Conservation (phyloP, 2,888 invertebrate genomes). For the Orgyia antiqua region DNA sequence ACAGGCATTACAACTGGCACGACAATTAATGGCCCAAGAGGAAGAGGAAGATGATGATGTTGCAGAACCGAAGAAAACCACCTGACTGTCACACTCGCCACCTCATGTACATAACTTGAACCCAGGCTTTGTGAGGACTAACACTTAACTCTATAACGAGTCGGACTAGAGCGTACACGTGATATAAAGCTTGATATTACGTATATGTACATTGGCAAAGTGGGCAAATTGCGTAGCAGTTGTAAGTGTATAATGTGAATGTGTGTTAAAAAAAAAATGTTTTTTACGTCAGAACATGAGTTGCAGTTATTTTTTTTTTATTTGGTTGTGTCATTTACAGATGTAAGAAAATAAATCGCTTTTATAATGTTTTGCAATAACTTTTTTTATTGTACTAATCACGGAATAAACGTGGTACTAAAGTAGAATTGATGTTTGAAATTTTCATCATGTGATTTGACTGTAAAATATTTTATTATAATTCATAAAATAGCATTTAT, state of each 20-base stretch:
- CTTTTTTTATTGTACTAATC: no score
- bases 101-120: slow-evolving; percentile 31
- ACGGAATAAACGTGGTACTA: no score
- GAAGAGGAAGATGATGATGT: slow-evolving; percentile 89
- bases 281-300: no score
- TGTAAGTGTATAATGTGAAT: slow-evolving; percentile 5
- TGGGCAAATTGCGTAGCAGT: slow-evolving; percentile 1
- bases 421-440: no score
- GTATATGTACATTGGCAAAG: no score
- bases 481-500: no score
- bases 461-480: no score
- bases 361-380: no score
- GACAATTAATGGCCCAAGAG: slow-evolving; percentile 93
- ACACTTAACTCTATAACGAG: slow-evolving; percentile 6
- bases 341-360: no score
- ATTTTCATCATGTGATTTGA: no score
- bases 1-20: slow-evolving; percentile 93
- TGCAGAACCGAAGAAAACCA: slow-evolving; percentile 27
- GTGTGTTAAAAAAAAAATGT: slow-evolving; percentile 4
- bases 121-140: slow-evolving; percentile 23
- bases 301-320: no score
- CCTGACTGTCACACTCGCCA: slow-evolving; percentile 46
- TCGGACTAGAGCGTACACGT: slow-evolving; percentile 3
- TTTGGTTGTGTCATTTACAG: no score
- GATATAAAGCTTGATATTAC: slow-evolving; percentile 23